Base-by-base conservation (phyloP, 1,140 invertebrate species). In the Lordiphosa stackelbergi region DNA sequence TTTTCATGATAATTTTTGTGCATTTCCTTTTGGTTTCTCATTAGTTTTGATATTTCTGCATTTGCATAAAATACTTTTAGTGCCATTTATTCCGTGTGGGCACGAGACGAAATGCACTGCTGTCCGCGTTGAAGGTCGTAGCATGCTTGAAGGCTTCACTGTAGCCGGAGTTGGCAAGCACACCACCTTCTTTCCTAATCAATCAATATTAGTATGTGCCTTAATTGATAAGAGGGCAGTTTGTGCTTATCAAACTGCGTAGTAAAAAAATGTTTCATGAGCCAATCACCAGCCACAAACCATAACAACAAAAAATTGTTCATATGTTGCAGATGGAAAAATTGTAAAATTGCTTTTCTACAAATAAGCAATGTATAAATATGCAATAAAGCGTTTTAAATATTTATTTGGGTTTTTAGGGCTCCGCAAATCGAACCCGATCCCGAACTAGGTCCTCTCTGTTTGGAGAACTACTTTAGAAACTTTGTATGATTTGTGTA, bases 1-100 rank as follows among this genome's bases (percentile, higher is more conserved):
- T 54, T 54, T 53, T 59, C 11, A 58, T 52, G 53, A 47, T 46
- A 52, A 53, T 48, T 65, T 37, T 36, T 37, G 28, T 3, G 19
- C 34, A 28, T 34, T 51, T 34, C 8, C 28, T 16, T 10, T 38
- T 28, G 52, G 9, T 24, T n/a, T 41, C 40, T 59, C 42, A 35
- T 45, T 13, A 58, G 54, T 60, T 60, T 46, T 35, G 43, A 31
- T 31, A 31, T 31, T 31, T 31, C 28, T 31, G 28, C 28, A 7
- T 31, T 31, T 31, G 28, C 28, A 31, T 31, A 31, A 31, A 31
- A 31, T 31, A 31, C 6, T 31, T 24, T 24, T 24, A 24, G 22
- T 24, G 22, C 22, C 5, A 5, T 24, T 24, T 24, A 5, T 5
- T 24, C 22, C 22, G 22, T 24, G 22, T 24, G 5, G 22, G 22